phyloP scores from a whole-genome alignment of 1,140 invertebrate species.

The Meloidogyne chitwoodi region DNA sequence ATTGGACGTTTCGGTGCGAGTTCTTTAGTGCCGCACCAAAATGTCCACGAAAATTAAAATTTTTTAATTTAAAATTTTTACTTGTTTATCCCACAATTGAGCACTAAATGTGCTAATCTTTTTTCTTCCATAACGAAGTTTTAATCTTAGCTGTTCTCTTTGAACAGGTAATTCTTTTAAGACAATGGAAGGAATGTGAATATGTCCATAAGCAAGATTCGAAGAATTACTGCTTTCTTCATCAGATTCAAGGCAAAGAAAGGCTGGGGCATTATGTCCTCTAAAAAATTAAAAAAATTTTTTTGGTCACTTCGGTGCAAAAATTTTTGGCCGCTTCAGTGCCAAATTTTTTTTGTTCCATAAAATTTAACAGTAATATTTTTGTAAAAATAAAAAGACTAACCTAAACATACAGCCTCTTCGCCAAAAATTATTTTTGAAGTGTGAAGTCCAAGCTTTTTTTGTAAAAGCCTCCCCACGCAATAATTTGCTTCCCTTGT shows the following conservation, averaged over 20 bases:
- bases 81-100: constrained; percentile 56
- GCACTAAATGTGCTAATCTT: constrained; percentile 55
- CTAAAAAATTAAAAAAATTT: constrained; percentile 36
- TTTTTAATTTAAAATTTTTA: constrained; percentile 1
- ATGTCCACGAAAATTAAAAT: too few species aligned
- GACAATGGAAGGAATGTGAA: constrained; percentile 59
- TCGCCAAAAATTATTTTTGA: constrained; percentile 58
- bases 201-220: constrained; percentile 52
- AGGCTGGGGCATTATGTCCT: constrained; percentile 56
- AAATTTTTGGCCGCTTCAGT: neutral
- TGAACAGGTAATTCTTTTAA: constrained; percentile 57
- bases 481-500: constrained; percentile 60
- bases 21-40: too few species aligned
- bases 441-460: constrained; percentile 53
- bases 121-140: constrained; percentile 48
- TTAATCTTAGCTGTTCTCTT: constrained; percentile 53
- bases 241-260: constrained; percentile 52
- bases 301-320: neutral
- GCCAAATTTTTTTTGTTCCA: neutral
- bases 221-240: constrained; percentile 40
- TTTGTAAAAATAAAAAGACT: constrained; percentile 2
- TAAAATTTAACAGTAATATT: neutral
- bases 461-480: constrained; percentile 52
- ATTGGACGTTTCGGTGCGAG: too few species aligned
- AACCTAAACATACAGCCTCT: constrained; percentile 57